These are phyloP conservation scores for Cheilosia urbana DNA, from an alignment of 2,888 invertebrate species.

Conservation along the genomic window DNA sequence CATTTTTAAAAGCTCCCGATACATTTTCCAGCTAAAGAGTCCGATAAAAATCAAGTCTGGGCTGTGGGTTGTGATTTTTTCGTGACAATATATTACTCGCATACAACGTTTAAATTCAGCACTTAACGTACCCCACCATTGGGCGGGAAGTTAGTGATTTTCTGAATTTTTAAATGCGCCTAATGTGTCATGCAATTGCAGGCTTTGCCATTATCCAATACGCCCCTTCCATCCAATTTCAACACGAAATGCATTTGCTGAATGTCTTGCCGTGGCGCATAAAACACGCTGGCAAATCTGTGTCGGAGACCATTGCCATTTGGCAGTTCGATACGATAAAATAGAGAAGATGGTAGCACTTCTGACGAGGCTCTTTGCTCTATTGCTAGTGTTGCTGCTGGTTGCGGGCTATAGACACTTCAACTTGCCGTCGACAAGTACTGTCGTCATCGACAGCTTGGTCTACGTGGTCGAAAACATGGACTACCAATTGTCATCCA, in stretches of 20 bases:
- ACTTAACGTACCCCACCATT: neutral
- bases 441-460: constrained; percentile 11
- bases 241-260: constrained; percentile 1
- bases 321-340: neutral
- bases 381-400: neutral
- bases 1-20: no score
- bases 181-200: constrained; percentile 28
- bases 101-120: neutral
- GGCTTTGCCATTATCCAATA: neutral
- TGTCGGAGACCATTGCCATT: constrained; percentile 1
- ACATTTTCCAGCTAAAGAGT: no score
- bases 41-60: no score
- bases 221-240: neutral
- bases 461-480: constrained; percentile 26
- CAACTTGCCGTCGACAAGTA: neutral
- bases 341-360: neutral
- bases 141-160: neutral
- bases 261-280: constrained; percentile 6
- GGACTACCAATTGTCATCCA: neutral
- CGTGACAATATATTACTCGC: neutral
- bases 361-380: neutral
- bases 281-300: constrained; percentile 1
- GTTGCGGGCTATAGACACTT: neutral
- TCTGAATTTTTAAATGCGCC: neutral
- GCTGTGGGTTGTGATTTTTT: no score